Evolutionary conservation across 2,888 invertebrate species (phyloP).

Genomic region (Callosobruchus maculatus): DNA sequence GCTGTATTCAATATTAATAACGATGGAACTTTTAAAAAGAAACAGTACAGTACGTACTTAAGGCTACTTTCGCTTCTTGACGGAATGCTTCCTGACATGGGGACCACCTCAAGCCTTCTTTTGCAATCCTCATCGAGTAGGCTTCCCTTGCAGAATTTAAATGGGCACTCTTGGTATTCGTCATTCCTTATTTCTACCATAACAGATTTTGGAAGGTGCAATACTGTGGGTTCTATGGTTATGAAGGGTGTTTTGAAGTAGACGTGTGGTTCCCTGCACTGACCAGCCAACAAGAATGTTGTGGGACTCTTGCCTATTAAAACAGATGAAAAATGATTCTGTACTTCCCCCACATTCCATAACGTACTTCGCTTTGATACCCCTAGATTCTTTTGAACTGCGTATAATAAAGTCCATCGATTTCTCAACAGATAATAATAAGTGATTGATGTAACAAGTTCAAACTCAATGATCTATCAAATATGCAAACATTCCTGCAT

Average conservation of each 20-base stretch:
- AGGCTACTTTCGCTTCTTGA: slow-evolving; percentile 52
- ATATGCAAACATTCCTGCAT: too few species aligned
- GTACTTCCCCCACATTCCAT: neutral
- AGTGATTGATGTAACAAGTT: too few species aligned
- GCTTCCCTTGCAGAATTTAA: slow-evolving; percentile 55
- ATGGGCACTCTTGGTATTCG: slow-evolving; percentile 53
- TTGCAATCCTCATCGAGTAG: slow-evolving; percentile 55
- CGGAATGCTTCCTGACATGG: slow-evolving; percentile 52
- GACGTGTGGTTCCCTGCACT: slow-evolving; percentile 61
- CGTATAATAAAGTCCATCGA: too few species aligned
- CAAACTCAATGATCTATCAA: too few species aligned
- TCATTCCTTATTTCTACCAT: slow-evolving; percentile 53
- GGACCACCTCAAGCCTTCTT: slow-evolving; percentile 53
- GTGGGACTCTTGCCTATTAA: slow-evolving; percentile 31
- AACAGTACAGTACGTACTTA: slow-evolving; percentile 50
- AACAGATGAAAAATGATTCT: neutral
- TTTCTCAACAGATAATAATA: too few species aligned
- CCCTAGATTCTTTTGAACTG: too few species aligned
- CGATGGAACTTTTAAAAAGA: too few species aligned
- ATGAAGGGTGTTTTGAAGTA: slow-evolving; percentile 58
- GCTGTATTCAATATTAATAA: too few species aligned
- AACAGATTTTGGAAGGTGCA: slow-evolving; percentile 54
- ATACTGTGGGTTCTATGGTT: slow-evolving; percentile 59
- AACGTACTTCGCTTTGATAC: neutral
- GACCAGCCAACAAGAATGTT: slow-evolving; percentile 60